phyloP scores from a whole-genome alignment of 2,113 vertebrate genomes.

The Panurus biarmicus region DNA sequence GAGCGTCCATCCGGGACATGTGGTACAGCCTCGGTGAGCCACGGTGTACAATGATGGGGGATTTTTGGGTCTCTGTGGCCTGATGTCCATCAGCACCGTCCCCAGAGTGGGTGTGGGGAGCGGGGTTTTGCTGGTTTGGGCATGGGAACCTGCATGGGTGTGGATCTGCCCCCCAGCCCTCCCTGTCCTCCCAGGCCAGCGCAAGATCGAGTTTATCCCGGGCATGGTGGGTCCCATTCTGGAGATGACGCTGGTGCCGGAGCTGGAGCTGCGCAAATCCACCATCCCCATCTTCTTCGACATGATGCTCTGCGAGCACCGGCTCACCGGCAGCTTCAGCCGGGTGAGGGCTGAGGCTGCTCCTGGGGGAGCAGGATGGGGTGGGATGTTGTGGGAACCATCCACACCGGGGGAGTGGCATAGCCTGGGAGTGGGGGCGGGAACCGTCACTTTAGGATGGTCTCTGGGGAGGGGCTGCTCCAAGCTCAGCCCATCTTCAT shows the following conservation, averaged over 20 bases:
- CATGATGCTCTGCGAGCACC: conserved; percentile 68
- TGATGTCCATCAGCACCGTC: fast-evolving
- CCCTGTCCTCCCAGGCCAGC: background rate
- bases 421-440: fast-evolving
- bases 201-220: conserved; percentile 58
- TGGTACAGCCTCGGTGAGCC: conserved; percentile 62
- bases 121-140: fast-evolving
- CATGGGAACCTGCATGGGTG: background rate
- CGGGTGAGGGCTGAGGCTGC: background rate
- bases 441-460: fast-evolving
- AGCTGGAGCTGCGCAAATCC: conserved; percentile 54
- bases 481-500: background rate
- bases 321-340: conserved; percentile 15
- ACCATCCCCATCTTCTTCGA: conserved; percentile 64
- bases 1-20: conserved; percentile 55
- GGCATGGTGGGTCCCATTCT: conserved; percentile 65
- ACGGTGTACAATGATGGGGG: fast-evolving
- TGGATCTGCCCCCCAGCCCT: background rate
- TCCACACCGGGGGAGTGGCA: background rate
- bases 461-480: background rate
- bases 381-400: background rate
- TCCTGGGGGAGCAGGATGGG: background rate
- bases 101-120: background rate
- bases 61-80: background rate
- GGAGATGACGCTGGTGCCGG: conserved; percentile 58